Conservation (phyloP, 1,140 invertebrate species). For the Medauroidea extradentata region DNA sequence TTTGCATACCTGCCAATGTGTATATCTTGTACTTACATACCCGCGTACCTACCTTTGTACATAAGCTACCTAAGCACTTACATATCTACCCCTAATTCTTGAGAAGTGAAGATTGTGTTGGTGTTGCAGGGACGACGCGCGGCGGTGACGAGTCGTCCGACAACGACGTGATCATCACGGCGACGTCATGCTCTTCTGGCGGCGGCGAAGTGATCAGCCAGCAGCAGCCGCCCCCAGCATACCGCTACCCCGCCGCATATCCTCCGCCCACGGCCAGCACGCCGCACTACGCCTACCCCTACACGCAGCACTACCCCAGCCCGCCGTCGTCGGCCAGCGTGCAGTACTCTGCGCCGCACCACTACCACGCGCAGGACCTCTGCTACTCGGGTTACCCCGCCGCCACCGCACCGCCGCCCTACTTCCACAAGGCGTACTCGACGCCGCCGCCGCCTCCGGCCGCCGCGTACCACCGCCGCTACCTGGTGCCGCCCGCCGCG, state of each 20-base stretch:
- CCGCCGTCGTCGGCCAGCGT: slow-evolving; percentile 24
- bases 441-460: slow-evolving; percentile 20
- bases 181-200: slow-evolving; percentile 7
- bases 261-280: slow-evolving; percentile 43
- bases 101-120: too few relatives aligned
- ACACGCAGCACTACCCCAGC: slow-evolving; percentile 27
- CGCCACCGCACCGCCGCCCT: slow-evolving; percentile 29
- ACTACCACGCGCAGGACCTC: slow-evolving; percentile 45
- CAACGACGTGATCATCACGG: slow-evolving; percentile 40
- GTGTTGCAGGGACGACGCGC: neutral
- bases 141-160: slow-evolving; percentile 38
- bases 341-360: slow-evolving; percentile 36
- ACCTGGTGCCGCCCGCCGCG: slow-evolving; percentile 9
- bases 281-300: slow-evolving; percentile 23
- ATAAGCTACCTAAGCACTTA: too few relatives aligned
- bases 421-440: slow-evolving; percentile 18
- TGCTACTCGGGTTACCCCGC: slow-evolving; percentile 48
- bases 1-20: too few relatives aligned
- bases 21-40: too few relatives aligned
- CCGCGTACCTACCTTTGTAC: too few relatives aligned
- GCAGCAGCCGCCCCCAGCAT: slow-evolving; percentile 25
- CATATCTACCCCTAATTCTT: too few relatives aligned
- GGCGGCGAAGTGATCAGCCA: slow-evolving; percentile 19
- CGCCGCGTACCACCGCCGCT: slow-evolving; percentile 8
- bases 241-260: slow-evolving; percentile 35